phyloP scores from a whole-genome alignment of 2,888 invertebrate genomes.

The Pristionchus mayeri region DNA sequence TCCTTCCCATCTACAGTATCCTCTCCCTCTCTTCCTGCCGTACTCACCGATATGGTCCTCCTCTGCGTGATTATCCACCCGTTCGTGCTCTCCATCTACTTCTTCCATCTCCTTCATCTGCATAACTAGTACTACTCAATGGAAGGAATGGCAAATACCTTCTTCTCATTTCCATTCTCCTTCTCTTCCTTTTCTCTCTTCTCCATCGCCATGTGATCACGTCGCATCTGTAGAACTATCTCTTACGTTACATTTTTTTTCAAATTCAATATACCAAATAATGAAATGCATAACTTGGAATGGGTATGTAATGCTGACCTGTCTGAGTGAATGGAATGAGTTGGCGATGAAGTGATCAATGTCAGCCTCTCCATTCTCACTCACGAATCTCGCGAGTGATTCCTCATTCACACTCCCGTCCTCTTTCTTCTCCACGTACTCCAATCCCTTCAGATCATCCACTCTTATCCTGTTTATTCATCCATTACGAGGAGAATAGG shows the following conservation, averaged over 20 bases:
- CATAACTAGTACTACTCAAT: not conserved
- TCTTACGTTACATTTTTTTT: not conserved
- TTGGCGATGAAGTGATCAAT: slow-evolving; percentile 70
- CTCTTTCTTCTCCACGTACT: slow-evolving; percentile 89
- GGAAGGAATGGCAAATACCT: not conserved
- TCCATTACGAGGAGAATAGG: not conserved
- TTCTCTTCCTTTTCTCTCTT: slow-evolving; percentile 73
- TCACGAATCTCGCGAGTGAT: slow-evolving; percentile 81
- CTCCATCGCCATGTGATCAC: slow-evolving; percentile 55
- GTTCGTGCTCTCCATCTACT: slow-evolving; percentile 21
- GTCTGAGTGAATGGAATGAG: slow-evolving; percentile 59
- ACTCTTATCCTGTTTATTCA: slow-evolving; percentile 81
- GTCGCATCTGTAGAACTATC: slow-evolving; percentile 26
- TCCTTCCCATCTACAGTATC: not conserved
- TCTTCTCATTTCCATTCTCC: slow-evolving; percentile 56
- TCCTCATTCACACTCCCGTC: slow-evolving; percentile 91
- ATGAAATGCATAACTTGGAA: not conserved
- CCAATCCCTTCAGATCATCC: slow-evolving; percentile 81
- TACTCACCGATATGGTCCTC: slow-evolving; percentile 77
- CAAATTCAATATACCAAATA: not conserved
- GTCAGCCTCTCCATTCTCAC: slow-evolving; percentile 62
- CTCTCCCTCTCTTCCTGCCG: not conserved
- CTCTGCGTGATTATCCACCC: slow-evolving; percentile 56
- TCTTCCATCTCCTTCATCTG: slow-evolving; percentile 54
- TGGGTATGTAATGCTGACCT: not conserved